Base-by-base conservation (phyloP, 2,888 invertebrate genomes). In the Sphaeridia pumilis region DNA sequence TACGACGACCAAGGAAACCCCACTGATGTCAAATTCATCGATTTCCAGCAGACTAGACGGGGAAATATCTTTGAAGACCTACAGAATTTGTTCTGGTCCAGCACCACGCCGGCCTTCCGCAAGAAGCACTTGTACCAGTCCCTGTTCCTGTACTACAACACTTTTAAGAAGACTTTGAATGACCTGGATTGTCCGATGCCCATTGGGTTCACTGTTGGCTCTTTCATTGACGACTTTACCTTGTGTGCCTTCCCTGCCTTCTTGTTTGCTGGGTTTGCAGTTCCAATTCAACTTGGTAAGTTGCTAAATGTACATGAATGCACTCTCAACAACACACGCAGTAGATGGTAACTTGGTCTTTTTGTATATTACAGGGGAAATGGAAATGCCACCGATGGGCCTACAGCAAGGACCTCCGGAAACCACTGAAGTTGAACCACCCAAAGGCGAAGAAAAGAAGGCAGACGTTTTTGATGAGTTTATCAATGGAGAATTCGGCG, bases 1-100 rank as follows among this genome's bases (percentile, higher is more conserved):
- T 59, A 60, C 34, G 49, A 46, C n/a, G 12, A 47, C 2, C 20
- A 28, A 0, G 55, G 55, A 3, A 41, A 54, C 27, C 46, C 54
- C 1, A 35, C 52, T 14, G 55, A 55, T 20, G 31, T 58, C 21
- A 49, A 52, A 27, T 57, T 61, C 41, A 56, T 63, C 21, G 63
- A 63, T 27, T 57, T 56, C 38, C 63, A 63, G 42, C 54, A 53
- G 27, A 24, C 44, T 12, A 31, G 58, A n/a, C 46, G 54, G 14
- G 58, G 58, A 17, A 58, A 49, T 25, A 56, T 61, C 34, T 60
- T 54, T 31, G 59, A 59, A 21, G 64, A 64, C 14, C 46, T 64
- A 27, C 43, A n/a, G 2, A 63, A 64, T 35, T 60, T 62, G 43
- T 49, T 59, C 25, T 45, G 52, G 36, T 55, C 55, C 38, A 53